A percentile compares a stretch with the other conserved stretches of the same genome.
phyloP scores from a whole-genome alignment of 2,113 vertebrate genomes.

The Nannospalax galili region DNA sequence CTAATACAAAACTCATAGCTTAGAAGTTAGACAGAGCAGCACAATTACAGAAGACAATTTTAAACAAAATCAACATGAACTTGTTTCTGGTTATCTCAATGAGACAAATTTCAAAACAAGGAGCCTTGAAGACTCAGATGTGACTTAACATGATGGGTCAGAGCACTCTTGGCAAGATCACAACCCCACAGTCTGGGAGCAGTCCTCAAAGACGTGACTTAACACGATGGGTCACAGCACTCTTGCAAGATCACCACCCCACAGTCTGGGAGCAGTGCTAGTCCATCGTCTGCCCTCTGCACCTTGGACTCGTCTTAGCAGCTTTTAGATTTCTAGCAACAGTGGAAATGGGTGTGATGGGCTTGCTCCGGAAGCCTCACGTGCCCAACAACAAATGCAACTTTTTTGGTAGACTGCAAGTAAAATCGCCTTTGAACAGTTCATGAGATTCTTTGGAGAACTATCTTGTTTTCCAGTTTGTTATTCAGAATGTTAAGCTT shows the following conservation, averaged over 20 bases:
- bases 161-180: neutral
- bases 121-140: conserved; percentile 28
- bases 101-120: conserved; percentile 53
- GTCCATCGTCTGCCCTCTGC: neutral
- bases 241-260: neutral
- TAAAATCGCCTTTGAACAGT: conserved; percentile 15
- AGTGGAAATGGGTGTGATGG: neutral
- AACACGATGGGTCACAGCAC: no score
- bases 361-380: neutral
- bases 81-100: conserved; percentile 48
- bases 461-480: conserved; percentile 8
- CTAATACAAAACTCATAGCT: conserved; percentile 51
- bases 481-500: neutral
- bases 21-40: conserved; percentile 57
- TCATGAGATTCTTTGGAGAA: conserved; percentile 39
- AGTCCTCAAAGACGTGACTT: no score
- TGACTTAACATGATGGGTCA: neutral
- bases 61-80: neutral
- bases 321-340: neutral
- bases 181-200: neutral
- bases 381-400: neutral
- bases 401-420: neutral
- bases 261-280: neutral
- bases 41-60: conserved; percentile 44
- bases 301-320: neutral